phyloP scores from a whole-genome alignment of 2,113 vertebrate species.

The Rhizomys pruinosus region DNA sequence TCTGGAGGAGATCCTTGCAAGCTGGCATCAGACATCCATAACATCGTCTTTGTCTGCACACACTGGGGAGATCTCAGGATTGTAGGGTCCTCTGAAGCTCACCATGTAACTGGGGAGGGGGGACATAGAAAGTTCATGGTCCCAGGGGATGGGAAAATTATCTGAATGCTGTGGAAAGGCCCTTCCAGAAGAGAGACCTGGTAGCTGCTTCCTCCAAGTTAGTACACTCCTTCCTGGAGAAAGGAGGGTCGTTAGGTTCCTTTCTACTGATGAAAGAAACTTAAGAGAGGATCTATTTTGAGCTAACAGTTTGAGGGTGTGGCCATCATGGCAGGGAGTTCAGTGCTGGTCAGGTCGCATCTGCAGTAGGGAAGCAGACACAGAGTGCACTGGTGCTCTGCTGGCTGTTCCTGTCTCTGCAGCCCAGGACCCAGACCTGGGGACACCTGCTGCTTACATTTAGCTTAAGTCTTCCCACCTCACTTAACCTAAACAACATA shows the following conservation, averaged over 20 bases:
- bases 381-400: neutral
- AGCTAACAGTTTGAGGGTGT: neutral
- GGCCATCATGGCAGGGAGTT: neutral
- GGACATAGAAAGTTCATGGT: neutral
- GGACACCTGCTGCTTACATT: neutral
- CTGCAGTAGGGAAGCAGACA: neutral
- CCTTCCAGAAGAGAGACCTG: neutral
- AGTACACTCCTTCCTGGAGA: too few relatives aligned
- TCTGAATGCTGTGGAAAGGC: too few relatives aligned
- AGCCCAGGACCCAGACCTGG: neutral
- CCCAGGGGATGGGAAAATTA: neutral
- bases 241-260: neutral
- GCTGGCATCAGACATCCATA: neutral
- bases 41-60: neutral
- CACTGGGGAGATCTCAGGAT: neutral
- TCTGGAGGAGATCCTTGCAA: neutral
- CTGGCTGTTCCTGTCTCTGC: neutral
- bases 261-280: neutral
- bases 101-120: accelerated
- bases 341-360: neutral
- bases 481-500: neutral
- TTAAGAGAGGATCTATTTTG: neutral
- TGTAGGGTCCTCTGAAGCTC: neutral
- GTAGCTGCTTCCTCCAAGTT: neutral
- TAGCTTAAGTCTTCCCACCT: neutral